Evolutionary conservation across 1,140 invertebrate species (phyloP).

Genomic region (Oscheius sp.): DNA sequence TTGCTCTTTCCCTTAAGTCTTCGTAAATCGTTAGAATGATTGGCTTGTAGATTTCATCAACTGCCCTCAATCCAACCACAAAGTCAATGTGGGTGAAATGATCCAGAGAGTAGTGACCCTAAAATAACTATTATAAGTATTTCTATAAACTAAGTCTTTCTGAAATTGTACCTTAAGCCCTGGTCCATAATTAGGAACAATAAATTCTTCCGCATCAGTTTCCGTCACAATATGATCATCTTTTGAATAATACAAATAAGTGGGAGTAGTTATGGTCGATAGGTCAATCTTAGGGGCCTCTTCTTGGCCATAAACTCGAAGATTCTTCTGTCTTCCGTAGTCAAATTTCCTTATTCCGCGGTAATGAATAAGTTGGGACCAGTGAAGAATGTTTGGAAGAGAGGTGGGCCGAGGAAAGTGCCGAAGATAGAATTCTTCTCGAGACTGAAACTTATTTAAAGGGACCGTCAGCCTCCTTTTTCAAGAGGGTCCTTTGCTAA

Average conservation of each 20-base stretch:
- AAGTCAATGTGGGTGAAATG: slow-evolving; percentile 55
- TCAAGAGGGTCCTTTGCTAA: too few species aligned
- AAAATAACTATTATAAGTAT: too few species aligned
- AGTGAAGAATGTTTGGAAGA: slow-evolving; percentile 27
- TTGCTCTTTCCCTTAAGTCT: neutral
- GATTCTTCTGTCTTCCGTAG: slow-evolving; percentile 1
- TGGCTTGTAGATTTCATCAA: slow-evolving; percentile 46
- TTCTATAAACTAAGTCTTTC: neutral
- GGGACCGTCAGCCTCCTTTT: too few species aligned
- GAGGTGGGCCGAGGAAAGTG: too few species aligned
- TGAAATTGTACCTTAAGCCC: slow-evolving; percentile 40
- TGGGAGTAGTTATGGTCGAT: neutral
- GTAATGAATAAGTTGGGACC: slow-evolving; percentile 23
- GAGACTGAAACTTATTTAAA: too few species aligned
- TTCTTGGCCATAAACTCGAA: slow-evolving; percentile 3
- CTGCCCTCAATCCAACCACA: slow-evolving; percentile 46
- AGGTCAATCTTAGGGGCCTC: slow-evolving; percentile 9
- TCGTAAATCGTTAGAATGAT: slow-evolving; percentile 37
- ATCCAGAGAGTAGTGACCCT: slow-evolving; percentile 15
- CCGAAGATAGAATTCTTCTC: too few species aligned
- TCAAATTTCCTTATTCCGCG: slow-evolving; percentile 16
- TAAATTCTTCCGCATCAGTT: neutral
- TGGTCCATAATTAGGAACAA: slow-evolving; percentile 50
- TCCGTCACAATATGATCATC: neutral
- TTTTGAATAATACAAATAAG: slow-evolving; percentile 9